Evolutionary conservation across 2,113 vertebrate genomes (phyloP), one percentile per base, ranked within the genome.

Genomic region (Xiphophorus couchianus): DNA sequence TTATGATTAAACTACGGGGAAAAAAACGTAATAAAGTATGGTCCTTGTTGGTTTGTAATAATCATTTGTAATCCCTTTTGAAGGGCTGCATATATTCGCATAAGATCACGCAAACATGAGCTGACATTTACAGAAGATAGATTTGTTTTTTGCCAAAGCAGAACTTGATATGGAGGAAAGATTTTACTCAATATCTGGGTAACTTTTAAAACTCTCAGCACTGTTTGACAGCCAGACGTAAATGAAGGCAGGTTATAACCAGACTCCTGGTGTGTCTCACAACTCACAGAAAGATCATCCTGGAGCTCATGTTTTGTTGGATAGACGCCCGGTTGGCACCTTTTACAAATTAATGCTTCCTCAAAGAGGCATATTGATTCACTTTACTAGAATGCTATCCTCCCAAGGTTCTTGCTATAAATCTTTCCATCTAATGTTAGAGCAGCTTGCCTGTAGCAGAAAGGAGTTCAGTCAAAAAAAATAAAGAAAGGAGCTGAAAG

Each of bases 281-380:
- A 28, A 29, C 63, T 68, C 76, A 60, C 33, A 48, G 13, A 42
- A 22, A 69, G 73, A n/a, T 70, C 8, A 82, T 68, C 30, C 62
- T 63, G 31, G 14, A 74, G 30, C 19, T 62, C 62, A 17, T 69
- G 42, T 62, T 5, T 37, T 22, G 61, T 68, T 78, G 73, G 39
- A 54, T 70, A 28, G 76, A 63, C 63, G 31, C 28, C 64, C 29
- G 67, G 61, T 44, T 74, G 67, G 66, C 35, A 68, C 28, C 33
- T 79, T 81, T 68, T 19, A 66, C n/a, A 79, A 73, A 71, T 51
- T 29, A 54, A 70, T 73, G 51, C 22, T 12, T 54, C 61, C 67
- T 62, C 11, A 64, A 78, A 78, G 76, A 66, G 30, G 48, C 13
- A 30, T 54, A 88, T 75, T 77, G 78, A 86, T 86, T 87, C 31